Conservation (phyloP, 2,888 invertebrate genomes). For the Bellardia bayeri region DNA sequence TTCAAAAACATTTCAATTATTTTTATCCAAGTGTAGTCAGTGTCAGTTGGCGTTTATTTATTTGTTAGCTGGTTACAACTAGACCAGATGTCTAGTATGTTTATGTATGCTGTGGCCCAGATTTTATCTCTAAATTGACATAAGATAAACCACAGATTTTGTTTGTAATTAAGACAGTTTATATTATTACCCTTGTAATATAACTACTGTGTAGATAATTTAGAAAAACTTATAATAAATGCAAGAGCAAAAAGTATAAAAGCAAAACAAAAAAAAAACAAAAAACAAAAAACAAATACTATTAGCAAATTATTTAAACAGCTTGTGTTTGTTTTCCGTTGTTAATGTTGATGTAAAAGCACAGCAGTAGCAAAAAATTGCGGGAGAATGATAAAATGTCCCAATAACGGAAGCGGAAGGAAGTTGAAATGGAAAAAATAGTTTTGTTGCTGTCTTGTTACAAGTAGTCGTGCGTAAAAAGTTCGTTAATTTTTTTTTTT, state of each 20-base stretch:
- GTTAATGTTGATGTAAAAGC: background rate
- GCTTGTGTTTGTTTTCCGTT: background rate
- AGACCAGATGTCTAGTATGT: constrained; percentile 37
- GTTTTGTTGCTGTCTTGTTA: constrained; percentile 34
- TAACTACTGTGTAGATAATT: background rate
- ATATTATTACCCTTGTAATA: constrained; percentile 4
- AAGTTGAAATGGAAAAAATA: constrained; percentile 48
- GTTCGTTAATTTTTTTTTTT: background rate
- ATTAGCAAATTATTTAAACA: constrained; percentile 16
- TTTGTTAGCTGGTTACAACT: background rate
- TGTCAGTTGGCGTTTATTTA: constrained; percentile 21
- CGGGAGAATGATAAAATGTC: constrained; percentile 35
- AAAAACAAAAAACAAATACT: constrained; percentile 41
- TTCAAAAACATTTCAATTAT: constrained; percentile 15
- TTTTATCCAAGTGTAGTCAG: background rate
- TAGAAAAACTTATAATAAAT: background rate
- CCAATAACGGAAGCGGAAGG: constrained; percentile 42
- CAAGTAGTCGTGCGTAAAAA: constrained; percentile 53
- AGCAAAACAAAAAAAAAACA: background rate
- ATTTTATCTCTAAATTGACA: background rate
- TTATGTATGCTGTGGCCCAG: background rate
- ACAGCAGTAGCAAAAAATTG: background rate
- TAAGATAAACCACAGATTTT: constrained; percentile 41
- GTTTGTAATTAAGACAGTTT: constrained; percentile 34
- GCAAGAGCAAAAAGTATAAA: background rate